Evolutionary conservation across 2,113 vertebrate species (phyloP), one percentile per base, ranked within the genome.

Genomic region (Leiothrix lutea): DNA sequence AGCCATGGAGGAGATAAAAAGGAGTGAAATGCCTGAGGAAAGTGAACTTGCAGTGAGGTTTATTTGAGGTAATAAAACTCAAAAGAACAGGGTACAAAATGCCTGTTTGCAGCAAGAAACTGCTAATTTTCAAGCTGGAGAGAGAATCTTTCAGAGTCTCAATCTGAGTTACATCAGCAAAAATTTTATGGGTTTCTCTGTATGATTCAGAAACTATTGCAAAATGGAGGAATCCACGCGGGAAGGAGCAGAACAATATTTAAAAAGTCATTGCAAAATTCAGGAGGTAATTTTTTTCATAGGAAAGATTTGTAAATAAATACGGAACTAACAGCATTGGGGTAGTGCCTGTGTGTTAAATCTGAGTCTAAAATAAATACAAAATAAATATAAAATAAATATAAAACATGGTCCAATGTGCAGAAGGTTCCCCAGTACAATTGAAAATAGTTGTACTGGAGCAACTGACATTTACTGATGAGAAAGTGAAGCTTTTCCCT

Each of bases 1-100:
- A 56, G 44, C n/a, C 9, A 0, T 0, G 4, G n/a, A 56, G 5
- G 11, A 42, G 56, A 14, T 33, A 5, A 11, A 31, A 40, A 25
- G 20, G 22, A 62, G 12, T 18, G 22, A 33, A 75, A 56, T 33
- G 23, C 31, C 51, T 5, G 69, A 40, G 35, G 22, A 53, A 60
- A 33, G 16, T 11, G 38, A 67, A 1, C 25, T 50, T 9, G 12
- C 38, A 35, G 25, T 45, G 45, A 36, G 25, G 45, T 86, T 91
- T 86, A 81, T 54, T 42, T 50, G 20, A 21, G 19, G 45, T 15
- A 23, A 13, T 67, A 21, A 86, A 90, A 44, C 42, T 44, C 28
- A 12, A 8, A 11, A 47, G 57, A 33, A 2, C 7, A 38, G 16
- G 19, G 19, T 8, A 21, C 8, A 1, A 75, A 62, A 25, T 51